These are phyloP conservation scores for Melanostoma scalare DNA, from an alignment of 2,888 invertebrate genomes.

Conservation along the genomic window DNA sequence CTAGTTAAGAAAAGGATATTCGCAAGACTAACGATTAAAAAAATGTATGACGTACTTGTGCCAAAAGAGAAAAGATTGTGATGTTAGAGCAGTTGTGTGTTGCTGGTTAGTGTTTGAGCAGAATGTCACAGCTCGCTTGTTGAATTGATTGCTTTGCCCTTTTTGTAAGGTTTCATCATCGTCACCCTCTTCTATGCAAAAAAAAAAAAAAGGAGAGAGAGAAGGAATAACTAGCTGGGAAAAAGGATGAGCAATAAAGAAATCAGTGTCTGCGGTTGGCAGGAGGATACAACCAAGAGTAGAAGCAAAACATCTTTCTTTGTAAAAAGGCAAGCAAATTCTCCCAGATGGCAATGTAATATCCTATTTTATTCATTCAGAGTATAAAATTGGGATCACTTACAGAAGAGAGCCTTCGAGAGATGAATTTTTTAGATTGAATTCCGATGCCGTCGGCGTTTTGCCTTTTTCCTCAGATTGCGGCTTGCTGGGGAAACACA, in stretches of 20 bases:
- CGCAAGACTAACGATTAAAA: conserved; percentile 33
- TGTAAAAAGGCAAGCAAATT: conserved; percentile 12
- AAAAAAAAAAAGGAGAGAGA: neutral
- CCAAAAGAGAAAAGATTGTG: conserved; percentile 17
- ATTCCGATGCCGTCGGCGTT: conserved; percentile 39
- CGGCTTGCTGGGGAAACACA: neutral
- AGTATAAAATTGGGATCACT: conserved; percentile 53
- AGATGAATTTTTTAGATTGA: conserved; percentile 49
- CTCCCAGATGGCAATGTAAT: conserved; percentile 39
- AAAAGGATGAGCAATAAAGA: conserved; percentile 24
- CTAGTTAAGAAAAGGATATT: conserved; percentile 8
- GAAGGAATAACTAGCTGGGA: neutral
- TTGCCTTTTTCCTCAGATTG: conserved; percentile 22
- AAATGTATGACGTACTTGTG: conserved; percentile 16
- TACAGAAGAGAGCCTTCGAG: conserved; percentile 23
- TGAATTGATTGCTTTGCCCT: conserved; percentile 55
- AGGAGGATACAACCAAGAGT: conserved; percentile 11
- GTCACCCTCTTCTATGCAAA: conserved; percentile 2
- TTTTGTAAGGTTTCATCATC: conserved; percentile 22
- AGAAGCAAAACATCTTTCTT: conserved; percentile 33
- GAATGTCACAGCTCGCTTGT: conserved; percentile 39
- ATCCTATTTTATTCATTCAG: conserved; percentile 26
- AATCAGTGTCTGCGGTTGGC: conserved; percentile 42
- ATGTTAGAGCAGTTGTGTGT: conserved; percentile 18
- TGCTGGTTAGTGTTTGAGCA: conserved; percentile 22